Base-by-base conservation (phyloP, 64 coral and sea anemone genomes). In the Acropora tenuis region DNA sequence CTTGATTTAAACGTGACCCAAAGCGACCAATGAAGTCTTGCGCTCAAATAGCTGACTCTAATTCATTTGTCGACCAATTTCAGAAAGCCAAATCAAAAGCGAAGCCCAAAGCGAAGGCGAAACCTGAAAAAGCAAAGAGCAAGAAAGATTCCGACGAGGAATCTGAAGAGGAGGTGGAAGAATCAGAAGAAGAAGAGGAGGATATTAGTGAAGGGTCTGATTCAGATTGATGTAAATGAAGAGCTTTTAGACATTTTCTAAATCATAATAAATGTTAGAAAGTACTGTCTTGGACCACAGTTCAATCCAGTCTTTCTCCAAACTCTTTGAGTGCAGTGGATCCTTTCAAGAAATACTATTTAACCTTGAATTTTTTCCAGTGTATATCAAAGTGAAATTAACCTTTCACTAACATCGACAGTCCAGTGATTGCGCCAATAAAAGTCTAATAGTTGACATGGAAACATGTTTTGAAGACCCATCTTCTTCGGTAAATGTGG, bases 201-300 rank as follows among this genome's bases (percentile, higher is more conserved):
- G 92, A 89, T 83, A 97, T 97, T 82, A 97, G 95, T 69, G 92
- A 91, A 18, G 91, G 82, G 0, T 94, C 92, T 15, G 95, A 88
- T 82, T 97, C 95, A 2, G 95, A 97, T 11, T 97, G 65, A 91
- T 45, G 7, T 13, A 63, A 13, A 15, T 13, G 10, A 13, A 63
- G 3, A 63, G 11, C 60, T 63, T 63, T 63, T 63, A 63, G 16
- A 8, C 60, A 63, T 63, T 7, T 63, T 63, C 8, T 63, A 63
- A 63, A 63, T 63, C 60, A 15, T 63, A 63, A 63, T 63, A 63
- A 63, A 63, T 63, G 10, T 7, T 55, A 55, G 5, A 7, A 7
- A 0, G 10, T 7, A 7, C 6, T 7, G 10, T 55, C 5, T 7
- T 55, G 52, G 10, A 55, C 30, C 30, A 30, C 30, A 30, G 30